Conservation (phyloP, 2,113 vertebrate species). For the Etia nguti region DNA sequence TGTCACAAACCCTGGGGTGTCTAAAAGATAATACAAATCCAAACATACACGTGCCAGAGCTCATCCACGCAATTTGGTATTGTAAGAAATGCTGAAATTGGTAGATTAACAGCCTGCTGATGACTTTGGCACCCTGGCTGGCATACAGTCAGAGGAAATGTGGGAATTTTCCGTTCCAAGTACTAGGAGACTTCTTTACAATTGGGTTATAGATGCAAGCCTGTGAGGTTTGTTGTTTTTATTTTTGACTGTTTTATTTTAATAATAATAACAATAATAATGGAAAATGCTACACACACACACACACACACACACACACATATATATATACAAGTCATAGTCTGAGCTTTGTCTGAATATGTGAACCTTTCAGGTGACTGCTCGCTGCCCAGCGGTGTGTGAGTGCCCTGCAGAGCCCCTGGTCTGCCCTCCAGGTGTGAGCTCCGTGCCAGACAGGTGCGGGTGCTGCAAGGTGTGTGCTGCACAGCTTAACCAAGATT, state of each 20-base stretch:
- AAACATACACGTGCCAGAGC: background rate
- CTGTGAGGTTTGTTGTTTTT: background rate
- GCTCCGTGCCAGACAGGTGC: constrained; percentile 79
- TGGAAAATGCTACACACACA: background rate
- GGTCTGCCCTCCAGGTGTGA: constrained; percentile 84
- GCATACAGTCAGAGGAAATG: background rate
- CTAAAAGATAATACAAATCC: background rate
- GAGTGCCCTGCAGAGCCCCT: constrained; percentile 74
- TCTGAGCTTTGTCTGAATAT: background rate
- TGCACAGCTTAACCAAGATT: constrained; percentile 91
- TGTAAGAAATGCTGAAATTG: background rate
- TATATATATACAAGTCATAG: background rate
- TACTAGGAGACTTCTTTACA: background rate
- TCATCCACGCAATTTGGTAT: background rate
- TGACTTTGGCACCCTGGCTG: background rate
- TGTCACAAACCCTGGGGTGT: background rate
- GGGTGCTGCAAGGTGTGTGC: constrained; percentile 92
- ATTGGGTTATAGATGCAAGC: background rate
- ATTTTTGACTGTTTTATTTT: background rate
- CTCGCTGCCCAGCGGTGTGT: constrained; percentile 78
- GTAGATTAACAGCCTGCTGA: background rate
- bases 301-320: too few species aligned
- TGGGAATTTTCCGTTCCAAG: background rate
- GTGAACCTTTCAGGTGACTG: constrained; percentile 40
- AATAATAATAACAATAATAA: background rate